Percentiles rank a stretch among this genome's conserved stretches.
Conservation (phyloP, 2,797 vertebrate species). For the Sternotherus odoratus region DNA sequence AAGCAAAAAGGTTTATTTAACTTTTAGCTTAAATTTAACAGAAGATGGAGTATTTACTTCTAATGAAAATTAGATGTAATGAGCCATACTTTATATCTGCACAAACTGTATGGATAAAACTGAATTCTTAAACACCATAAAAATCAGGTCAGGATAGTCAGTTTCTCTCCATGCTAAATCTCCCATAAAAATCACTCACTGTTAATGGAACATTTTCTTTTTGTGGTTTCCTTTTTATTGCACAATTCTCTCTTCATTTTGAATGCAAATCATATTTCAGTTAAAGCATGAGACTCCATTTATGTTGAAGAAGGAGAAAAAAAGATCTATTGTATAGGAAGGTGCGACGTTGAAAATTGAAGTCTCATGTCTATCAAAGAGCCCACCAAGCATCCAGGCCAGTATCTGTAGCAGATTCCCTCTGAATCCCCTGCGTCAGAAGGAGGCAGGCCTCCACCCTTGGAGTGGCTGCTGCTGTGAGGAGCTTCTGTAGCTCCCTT, state of each 20-base stretch:
- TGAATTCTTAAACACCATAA: neutral
- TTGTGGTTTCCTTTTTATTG: neutral
- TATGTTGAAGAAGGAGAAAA: too few relatives aligned
- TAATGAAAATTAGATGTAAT: neutral
- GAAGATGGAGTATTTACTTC: neutral
- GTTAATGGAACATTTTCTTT: neutral
- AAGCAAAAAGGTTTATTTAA: neutral
- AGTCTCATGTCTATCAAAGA: neutral
- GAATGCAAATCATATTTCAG: neutral
- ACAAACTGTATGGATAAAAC: neutral
- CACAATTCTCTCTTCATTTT: neutral
- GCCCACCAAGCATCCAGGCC: neutral
- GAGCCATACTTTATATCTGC: neutral
- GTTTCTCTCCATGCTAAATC: neutral
- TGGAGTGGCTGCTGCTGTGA: neutral
- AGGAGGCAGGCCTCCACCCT: neutral
- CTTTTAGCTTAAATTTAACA: neutral
- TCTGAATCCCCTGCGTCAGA: neutral
- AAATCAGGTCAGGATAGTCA: neutral
- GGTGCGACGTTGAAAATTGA: neutral
- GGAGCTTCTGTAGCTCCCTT: neutral
- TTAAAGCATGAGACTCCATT: neutral
- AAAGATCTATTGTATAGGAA: neutral
- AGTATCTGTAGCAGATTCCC: neutral
- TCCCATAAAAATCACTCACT: neutral